Evolutionary conservation across 1,140 invertebrate genomes (phyloP), one percentile per base, ranked within the genome.

Genomic region (Andricus grossulariae): DNA sequence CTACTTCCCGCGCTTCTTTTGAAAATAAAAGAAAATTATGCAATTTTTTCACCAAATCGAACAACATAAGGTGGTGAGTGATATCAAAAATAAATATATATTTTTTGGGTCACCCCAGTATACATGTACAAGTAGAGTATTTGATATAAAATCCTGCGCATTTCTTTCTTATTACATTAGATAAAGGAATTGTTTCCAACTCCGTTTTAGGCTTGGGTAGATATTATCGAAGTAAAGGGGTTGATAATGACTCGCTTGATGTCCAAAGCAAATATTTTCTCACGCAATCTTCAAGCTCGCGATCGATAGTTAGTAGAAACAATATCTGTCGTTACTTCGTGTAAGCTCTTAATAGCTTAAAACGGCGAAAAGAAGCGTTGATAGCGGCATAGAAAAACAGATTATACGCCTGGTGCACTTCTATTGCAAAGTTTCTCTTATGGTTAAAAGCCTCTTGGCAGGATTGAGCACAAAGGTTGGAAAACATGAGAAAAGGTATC

Each of bases 401-500:
- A 66, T 66, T 66, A 66, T 66, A 32, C 60, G 45, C 60, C 60
- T 66, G 60, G 60, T 39, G 60, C 32, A 66, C 16, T 66, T 66
- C 39, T 16, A 66, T 66, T 39, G 32, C 25, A 66, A 66, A 66
- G 60, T 66, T 16, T 7, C 25, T 32, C 45, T 66, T 66, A 66
- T 66, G 60, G 60, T 39, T 66, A 25, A 16, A n/a, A 66, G 32
- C 25, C 57, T 66, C 21, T 2, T 73, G 45, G 45, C 12, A 4
- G 49, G 19, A 60, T 54, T 54, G 13, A 73, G 45, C 19, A 25
- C 71, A 72, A 72, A 57, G 74, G 71, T 66, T 78, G 50, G 70
- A 72, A 57, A 50, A 75, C 57, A 66, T 15, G 57, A 15, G 60
- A 73, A 77, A 45, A 72, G 72, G 50, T 72, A 66, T 80, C 52